These are phyloP conservation scores for Lasioglossum baleicum DNA, from an alignment of 1,140 invertebrate genomes.

Conservation along the genomic window DNA sequence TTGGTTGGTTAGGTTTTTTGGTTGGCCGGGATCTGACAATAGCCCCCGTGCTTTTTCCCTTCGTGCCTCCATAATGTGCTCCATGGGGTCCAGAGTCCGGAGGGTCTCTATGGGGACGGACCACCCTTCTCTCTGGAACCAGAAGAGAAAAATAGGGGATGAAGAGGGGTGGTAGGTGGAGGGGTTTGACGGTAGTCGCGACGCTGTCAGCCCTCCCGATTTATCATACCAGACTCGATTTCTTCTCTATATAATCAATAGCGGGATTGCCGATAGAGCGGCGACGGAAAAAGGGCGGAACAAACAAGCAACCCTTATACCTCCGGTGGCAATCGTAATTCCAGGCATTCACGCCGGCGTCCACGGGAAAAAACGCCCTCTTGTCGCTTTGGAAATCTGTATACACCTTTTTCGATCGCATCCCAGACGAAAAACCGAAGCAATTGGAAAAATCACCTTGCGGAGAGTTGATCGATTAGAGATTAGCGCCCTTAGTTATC, in stretches of 20 bases:
- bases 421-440: background rate
- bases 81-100: slow-evolving; percentile 46
- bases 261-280: slow-evolving; percentile 57
- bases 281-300: slow-evolving; percentile 39
- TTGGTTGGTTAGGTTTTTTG: slow-evolving; percentile 69
- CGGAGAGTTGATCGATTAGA: background rate
- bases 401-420: background rate
- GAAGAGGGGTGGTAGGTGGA: background rate
- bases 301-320: slow-evolving; percentile 46
- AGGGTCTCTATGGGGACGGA: slow-evolving; percentile 62
- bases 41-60: slow-evolving; percentile 54
- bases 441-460: background rate
- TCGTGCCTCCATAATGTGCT: slow-evolving; percentile 53
- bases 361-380: slow-evolving; percentile 32
- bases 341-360: slow-evolving; percentile 43
- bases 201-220: slow-evolving; percentile 74
- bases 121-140: slow-evolving; percentile 64
- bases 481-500: background rate
- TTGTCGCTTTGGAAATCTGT: background rate
- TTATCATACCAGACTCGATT: slow-evolving; percentile 78
- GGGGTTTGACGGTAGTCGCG: slow-evolving; percentile 56
- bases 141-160: background rate
- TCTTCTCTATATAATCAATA: slow-evolving; percentile 72
- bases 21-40: slow-evolving; percentile 71
- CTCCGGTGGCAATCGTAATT: slow-evolving; percentile 49